Base-by-base conservation (phyloP, 2,888 invertebrate genomes). In the Blomia tropicalis region DNA sequence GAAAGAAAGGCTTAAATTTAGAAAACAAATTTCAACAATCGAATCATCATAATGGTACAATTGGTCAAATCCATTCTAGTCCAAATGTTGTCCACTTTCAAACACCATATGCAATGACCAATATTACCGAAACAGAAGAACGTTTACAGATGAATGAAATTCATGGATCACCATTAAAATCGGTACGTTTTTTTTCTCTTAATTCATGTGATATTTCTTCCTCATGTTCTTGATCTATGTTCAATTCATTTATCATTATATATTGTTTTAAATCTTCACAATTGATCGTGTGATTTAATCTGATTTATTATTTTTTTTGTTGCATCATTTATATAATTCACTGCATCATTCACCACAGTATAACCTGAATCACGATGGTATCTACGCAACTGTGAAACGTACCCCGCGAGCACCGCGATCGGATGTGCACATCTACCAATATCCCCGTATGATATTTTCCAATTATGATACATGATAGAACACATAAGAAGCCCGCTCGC, bases 401-500 rank as follows among this genome's bases (percentile, higher is more conserved):
- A 68, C 68, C 14, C 66, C 68, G 23, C 56, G 68, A 29, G 66
- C 66, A 30, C 68, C 67, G 7, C 63, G 68, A 44, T 65, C 68
- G 22, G 68, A 68, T 63, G 64, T 67, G 23, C 68, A 68, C 43
- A 68, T 68, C 58, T 68, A 68, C 58, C 68, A 68, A 53, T 68
- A 66, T 44, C 67, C 68, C 51, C 65, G 68, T 68, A 62, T 44
- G 59, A 47, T 47, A 25, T 47, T 11, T n/a, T 11, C 7, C 51
- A 47, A 7, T 27, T 47, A 47, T 47, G n/a, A 27, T n/a, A 7
- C n/a, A n/a, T n/a, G n/a, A n/a, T n/a, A n/a, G n/a, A n/a, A 11
- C 51, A 22, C 5, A 17, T 36, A 17, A 36, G 31, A 36, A 11
- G 29, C 25, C 29, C n/a, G 29, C 19, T 22, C 11, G 32, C 29